Conservation (phyloP, 2,113 vertebrate species). For the Tamias sibiricus region DNA sequence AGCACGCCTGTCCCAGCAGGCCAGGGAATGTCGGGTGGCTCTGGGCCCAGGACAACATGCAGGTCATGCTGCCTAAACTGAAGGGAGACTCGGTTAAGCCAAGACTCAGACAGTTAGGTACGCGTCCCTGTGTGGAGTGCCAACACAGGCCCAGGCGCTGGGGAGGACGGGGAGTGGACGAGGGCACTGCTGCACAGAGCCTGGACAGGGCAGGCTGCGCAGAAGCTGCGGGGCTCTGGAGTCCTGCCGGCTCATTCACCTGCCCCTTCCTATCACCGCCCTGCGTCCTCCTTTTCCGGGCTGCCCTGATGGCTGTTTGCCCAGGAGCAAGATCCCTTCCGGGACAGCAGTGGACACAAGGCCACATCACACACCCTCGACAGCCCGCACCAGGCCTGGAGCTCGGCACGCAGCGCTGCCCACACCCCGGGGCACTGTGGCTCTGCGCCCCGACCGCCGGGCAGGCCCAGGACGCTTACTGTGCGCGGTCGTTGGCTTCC, state of each 20-base stretch:
- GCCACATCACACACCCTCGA: background rate
- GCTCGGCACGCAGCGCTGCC: too few species aligned
- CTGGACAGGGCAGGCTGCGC: background rate
- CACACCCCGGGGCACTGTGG: background rate
- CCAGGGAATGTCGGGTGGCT: background rate
- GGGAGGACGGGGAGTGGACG: background rate
- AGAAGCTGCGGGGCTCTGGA: background rate
- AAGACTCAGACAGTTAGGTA: background rate
- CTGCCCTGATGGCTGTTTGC: too few species aligned
- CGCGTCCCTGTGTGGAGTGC: rapidly evolving
- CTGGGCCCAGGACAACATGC: background rate
- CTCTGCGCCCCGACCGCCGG: background rate
- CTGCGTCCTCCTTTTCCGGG: background rate
- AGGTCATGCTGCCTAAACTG: background rate
- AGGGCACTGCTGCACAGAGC: background rate
- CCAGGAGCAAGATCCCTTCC: background rate
- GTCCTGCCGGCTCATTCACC: background rate
- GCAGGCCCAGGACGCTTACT: constrained; percentile 87
- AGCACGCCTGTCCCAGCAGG: background rate
- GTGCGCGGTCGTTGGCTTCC: constrained; percentile 97
- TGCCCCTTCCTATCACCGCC: background rate
- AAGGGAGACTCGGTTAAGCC: background rate
- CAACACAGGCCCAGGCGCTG: rapidly evolving
- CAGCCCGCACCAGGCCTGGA: background rate
- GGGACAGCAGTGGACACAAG: rapidly evolving